Percentiles rank a stretch among this genome's conserved stretches.
phyloP scores from a whole-genome alignment of 2,797 vertebrate species.

The Urocyon cinereoargenteus region DNA sequence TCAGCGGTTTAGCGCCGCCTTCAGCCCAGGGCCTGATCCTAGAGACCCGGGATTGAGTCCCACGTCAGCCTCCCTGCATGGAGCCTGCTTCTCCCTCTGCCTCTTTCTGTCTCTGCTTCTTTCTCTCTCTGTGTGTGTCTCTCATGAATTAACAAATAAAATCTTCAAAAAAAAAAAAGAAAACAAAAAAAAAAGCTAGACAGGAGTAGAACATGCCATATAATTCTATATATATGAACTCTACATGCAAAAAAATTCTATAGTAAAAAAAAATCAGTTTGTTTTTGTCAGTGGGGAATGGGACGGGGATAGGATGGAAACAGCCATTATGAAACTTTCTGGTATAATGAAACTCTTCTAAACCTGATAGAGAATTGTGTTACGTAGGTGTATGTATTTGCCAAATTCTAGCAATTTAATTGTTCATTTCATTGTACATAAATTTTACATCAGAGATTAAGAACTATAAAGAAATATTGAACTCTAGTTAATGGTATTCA shows the following conservation, averaged over 20 bases:
- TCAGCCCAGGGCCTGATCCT: too few species aligned
- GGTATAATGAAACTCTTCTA: background rate
- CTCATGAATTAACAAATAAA: too few species aligned
- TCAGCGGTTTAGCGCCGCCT: too few species aligned
- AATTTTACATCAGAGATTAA: constrained; percentile 8
- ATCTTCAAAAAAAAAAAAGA: too few species aligned
- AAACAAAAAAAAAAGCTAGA: background rate
- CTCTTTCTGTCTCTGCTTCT: too few species aligned
- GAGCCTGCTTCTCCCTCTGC: too few species aligned
- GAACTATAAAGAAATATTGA: constrained; percentile 18
- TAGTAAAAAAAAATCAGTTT: background rate
- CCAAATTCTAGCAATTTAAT: constrained; percentile 2
- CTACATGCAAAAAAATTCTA: background rate
- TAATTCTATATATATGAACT: background rate
- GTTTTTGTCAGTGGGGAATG: background rate
- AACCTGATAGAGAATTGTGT: background rate
- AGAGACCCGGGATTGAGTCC: too few species aligned
- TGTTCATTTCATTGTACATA: background rate
- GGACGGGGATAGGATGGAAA: background rate
- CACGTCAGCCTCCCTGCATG: too few species aligned
- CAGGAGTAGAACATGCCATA: background rate
- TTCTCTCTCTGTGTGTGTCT: too few species aligned
- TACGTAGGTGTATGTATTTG: background rate
- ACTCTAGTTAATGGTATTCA: background rate
- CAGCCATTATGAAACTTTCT: background rate